phyloP scores from a whole-genome alignment of 2,888 invertebrate species.

The Ganaspis brasiliensis region DNA sequence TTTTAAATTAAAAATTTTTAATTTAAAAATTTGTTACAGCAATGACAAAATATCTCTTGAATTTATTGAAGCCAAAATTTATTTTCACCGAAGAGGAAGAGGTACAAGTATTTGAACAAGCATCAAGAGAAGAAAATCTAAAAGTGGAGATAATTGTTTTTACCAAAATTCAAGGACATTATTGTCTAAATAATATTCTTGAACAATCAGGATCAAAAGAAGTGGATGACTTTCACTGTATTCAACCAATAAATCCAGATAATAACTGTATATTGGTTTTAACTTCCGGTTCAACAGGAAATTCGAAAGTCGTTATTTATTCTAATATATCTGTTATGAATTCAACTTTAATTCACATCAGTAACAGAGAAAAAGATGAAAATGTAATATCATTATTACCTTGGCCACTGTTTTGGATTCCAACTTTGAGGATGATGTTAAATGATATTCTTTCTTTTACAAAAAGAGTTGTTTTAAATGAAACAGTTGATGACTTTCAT shows the following conservation, averaged over 20 bases:
- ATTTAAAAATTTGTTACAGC: background rate
- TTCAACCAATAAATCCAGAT: conserved; percentile 45
- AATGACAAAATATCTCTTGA: too few species aligned
- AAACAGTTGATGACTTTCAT: conserved; percentile 63
- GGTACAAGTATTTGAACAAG: conserved; percentile 48
- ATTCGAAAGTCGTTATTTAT: conserved; percentile 70
- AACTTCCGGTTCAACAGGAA: conserved; percentile 44
- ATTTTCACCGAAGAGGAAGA: conserved; percentile 59
- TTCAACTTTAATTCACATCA: conserved; percentile 38
- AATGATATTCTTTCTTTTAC: conserved; percentile 46
- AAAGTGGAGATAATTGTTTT: conserved; percentile 63
- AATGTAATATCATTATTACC: conserved; percentile 61
- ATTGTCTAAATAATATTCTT: conserved; percentile 63
- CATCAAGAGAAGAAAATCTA: conserved; percentile 48
- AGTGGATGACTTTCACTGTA: conserved; percentile 62
- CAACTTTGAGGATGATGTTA: conserved; percentile 63
- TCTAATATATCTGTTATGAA: conserved; percentile 63
- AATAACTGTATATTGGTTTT: conserved; percentile 59
- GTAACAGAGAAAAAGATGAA: rapidly evolving
- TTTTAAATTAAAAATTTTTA: too few species aligned
- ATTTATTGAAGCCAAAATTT: conserved; percentile 64
- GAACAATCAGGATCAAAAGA: conserved; percentile 56
- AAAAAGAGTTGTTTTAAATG: conserved; percentile 64
- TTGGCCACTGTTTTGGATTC: conserved; percentile 72
- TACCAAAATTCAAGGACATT: conserved; percentile 56